These are phyloP conservation scores for Carcharodon carcharias DNA, from an alignment of 2,797 vertebrate genomes.

Conservation along the genomic window DNA sequence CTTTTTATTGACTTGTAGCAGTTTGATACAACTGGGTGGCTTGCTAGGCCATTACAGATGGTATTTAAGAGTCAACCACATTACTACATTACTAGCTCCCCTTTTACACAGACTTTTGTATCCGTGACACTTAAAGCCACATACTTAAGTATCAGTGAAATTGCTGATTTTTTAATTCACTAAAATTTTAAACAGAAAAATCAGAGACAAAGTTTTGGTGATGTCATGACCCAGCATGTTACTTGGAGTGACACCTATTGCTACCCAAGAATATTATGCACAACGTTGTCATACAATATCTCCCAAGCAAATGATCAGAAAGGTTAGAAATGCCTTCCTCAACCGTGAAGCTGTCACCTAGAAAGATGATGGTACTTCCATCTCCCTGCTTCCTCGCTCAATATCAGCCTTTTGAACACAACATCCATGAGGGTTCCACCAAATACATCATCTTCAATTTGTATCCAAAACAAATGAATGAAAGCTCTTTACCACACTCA, in stretches of 20 bases:
- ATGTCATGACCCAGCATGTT: background rate
- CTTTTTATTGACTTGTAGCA: no score
- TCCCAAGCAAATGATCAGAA: background rate
- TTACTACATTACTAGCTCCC: no score
- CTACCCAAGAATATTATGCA: background rate
- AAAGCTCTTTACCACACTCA: background rate
- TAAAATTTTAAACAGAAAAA: background rate
- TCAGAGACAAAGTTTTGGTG: background rate
- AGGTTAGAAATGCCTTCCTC: background rate
- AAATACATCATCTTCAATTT: background rate
- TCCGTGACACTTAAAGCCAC: background rate
- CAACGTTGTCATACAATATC: background rate
- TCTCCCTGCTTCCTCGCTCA: background rate
- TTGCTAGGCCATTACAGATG: no score
- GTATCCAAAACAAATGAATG: background rate
- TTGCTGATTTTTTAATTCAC: background rate
- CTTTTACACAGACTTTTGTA: background rate
- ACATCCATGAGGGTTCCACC: background rate
- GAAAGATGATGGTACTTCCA: background rate
- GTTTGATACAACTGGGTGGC: no score
- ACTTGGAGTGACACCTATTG: background rate
- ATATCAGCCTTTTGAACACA: background rate
- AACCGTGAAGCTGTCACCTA: background rate
- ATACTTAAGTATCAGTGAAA: background rate
- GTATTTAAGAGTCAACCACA: no score